Conservation (phyloP, 2,888 invertebrate genomes). For the Chymomyza caudatula region DNA sequence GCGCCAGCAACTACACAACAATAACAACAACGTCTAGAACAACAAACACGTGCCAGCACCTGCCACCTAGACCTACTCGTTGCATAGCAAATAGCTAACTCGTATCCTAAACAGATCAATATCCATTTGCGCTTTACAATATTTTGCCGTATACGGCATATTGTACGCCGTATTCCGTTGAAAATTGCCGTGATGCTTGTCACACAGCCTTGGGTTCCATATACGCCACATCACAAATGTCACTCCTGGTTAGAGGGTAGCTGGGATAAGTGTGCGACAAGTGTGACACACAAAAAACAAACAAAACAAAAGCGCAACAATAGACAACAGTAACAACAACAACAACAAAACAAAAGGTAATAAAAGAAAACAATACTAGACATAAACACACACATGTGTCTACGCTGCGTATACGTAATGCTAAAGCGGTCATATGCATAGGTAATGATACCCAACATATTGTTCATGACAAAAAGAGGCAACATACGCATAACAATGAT, state of each 20-base stretch:
- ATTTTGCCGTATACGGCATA: background rate
- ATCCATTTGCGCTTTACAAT: conserved; percentile 1
- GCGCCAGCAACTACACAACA: background rate
- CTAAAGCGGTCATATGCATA: background rate
- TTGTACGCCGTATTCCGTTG: background rate
- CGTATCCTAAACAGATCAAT: background rate
- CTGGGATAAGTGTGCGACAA: conserved; percentile 3
- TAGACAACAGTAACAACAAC: background rate
- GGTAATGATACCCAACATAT: background rate
- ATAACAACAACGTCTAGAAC: background rate
- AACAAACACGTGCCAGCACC: conserved; percentile 17
- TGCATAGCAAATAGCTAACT: background rate
- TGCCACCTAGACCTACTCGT: background rate
- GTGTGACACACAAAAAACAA: background rate
- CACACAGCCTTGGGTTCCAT: too few relatives aligned
- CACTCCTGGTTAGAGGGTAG: background rate
- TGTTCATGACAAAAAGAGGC: background rate
- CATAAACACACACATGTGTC: background rate
- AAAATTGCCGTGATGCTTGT: background rate
- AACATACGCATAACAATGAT: background rate
- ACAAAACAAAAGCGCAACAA: conserved; percentile 2
- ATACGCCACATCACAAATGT: background rate
- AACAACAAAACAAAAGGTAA: background rate
- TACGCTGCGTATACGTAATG: background rate
- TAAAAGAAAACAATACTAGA: background rate